These are phyloP conservation scores for Galaxias olidus DNA, from an alignment of 2,797 vertebrate species.

Conservation along the genomic window DNA sequence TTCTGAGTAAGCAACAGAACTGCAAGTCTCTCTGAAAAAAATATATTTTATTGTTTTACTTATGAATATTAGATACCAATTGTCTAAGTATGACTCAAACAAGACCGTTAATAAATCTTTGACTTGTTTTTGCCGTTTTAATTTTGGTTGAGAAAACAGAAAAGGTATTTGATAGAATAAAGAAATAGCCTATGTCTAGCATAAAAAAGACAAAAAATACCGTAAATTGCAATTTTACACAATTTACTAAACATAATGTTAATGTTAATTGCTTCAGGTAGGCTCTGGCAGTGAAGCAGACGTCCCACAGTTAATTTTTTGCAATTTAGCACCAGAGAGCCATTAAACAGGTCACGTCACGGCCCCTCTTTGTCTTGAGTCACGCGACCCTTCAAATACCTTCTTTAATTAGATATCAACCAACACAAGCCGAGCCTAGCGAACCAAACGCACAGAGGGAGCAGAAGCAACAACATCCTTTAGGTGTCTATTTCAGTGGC, in stretches of 20 bases:
- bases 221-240: too few species aligned
- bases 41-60: too few species aligned
- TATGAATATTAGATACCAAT: too few species aligned
- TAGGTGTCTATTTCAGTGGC: constrained; percentile 1
- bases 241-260: constrained; percentile 34
- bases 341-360: constrained; percentile 39
- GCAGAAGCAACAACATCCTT: background rate
- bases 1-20: too few species aligned
- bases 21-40: too few species aligned
- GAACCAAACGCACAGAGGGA: background rate
- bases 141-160: too few species aligned
- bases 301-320: constrained; percentile 40
- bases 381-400: constrained; percentile 16
- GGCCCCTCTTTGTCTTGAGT: constrained; percentile 31
- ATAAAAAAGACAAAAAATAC: too few species aligned
- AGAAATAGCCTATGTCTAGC: too few species aligned
- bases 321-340: constrained; percentile 32
- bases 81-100: too few species aligned
- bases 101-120: too few species aligned
- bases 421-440: background rate
- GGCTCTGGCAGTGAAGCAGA: constrained; percentile 61
- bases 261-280: constrained; percentile 12
- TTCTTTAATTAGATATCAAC: constrained; percentile 15
- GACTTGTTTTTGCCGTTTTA: too few species aligned
- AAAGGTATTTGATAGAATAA: too few species aligned